Evolutionary conservation across 2,888 invertebrate species (phyloP).

Genomic region (Antheraea yamamai): DNA sequence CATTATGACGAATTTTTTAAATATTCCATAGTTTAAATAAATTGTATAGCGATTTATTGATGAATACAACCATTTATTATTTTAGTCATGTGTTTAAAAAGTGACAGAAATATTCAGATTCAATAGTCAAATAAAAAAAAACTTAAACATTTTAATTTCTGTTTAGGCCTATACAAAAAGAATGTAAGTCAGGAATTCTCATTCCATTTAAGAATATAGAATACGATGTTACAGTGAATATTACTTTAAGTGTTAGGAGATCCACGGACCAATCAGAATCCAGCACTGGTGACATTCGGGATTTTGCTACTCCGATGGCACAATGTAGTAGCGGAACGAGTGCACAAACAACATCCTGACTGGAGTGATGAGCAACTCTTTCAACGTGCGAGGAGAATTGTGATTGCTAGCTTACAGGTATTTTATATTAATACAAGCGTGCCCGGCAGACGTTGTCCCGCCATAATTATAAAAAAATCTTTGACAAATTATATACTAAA

Average conservation of each 20-base stretch:
- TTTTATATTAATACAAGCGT: background rate
- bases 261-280: constrained; percentile 98
- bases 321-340: constrained; percentile 92
- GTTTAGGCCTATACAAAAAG: background rate
- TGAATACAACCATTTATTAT: no score
- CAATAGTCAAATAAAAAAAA: no score
- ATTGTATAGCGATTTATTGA: no score
- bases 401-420: constrained; percentile 96
- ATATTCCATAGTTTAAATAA: background rate
- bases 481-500: no score
- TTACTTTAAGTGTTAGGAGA: constrained; percentile 92
- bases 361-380: constrained; percentile 98
- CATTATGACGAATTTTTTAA: background rate
- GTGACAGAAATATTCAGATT: no score
- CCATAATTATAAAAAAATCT: no score
- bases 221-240: background rate
- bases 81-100: no score
- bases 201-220: background rate
- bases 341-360: constrained; percentile 89
- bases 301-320: constrained; percentile 98
- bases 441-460: no score
- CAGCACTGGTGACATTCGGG: constrained; percentile 95
- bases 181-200: background rate
- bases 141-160: background rate
- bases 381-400: constrained; percentile 93